Base-by-base conservation (phyloP, 1,140 invertebrate species). In the Ooceraea biroi region DNA sequence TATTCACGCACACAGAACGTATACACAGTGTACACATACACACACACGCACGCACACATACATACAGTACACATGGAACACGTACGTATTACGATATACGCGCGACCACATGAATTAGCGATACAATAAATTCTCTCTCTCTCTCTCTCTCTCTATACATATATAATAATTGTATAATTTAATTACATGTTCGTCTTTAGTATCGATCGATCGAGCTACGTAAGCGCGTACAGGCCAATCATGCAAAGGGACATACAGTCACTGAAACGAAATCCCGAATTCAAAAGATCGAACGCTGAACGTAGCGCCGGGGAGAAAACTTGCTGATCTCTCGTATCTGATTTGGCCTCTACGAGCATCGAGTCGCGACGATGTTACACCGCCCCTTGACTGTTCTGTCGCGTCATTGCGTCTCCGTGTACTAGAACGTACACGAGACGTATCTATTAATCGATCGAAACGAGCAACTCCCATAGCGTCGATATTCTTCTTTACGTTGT, bases 361-460 rank as follows among this genome's bases (percentile, higher is more conserved):
- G n/a, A 57, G 52, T 71, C 22, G 30, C 22, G 11, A 11, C 44
- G n/a, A 69, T 57, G 22, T 69, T 80, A 27, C 55, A 48, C 10
- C 11, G 36, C 44, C 66, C n/a, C 19, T 80, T 36, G 17, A 69
- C 69, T 41, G 1, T 41, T 57, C 3, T 30, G 19, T 41, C n/a
- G 7, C 27, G 7, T 41, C 36, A 11, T 19, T 48, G 61, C 41
- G 19, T 78, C 22, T 58, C 60, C 69, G 66, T 91, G 91, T 93
- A 93, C 92, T 94, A 93, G 88, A 93, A 93, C 92, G 92, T 91
- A 93, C 93, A 94, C 89, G 88, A 91, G 87, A 57, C 50, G 14
- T 92, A 85, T 89, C 88, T 86, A 74, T 89, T 90, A 80, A 82
- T 87, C 84, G 88, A 90, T 89, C 84, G 78, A 87, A 72, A 87